Base-by-base conservation (phyloP, 2,113 vertebrate genomes). In the Actenoides hombroni region DNA sequence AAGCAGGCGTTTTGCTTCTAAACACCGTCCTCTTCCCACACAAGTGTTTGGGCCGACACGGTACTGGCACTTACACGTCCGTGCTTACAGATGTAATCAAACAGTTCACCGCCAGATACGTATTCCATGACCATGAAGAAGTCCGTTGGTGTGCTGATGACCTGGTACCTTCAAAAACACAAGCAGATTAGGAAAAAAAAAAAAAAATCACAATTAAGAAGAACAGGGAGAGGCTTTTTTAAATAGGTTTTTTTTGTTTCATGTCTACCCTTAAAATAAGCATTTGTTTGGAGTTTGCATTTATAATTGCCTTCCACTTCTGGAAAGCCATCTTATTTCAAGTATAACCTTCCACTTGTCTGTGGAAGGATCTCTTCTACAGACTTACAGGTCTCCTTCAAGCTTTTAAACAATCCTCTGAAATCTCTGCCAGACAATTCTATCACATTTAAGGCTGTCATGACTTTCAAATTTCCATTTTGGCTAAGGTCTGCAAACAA, bases 111-210 rank as follows among this genome's bases (percentile, higher is more conserved):
- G 7, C 99, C 99, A 5, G 99, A 99, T 57, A 99, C 99, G 11
- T 99, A 99, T 75, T 99, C 99, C 99, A 99, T 99, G 46, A 99
- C 99, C 99, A 99, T 99, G 97, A 99, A 99, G 98, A 99, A 99
- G 91, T 99, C 99, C 11, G 99, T 99, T 7, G 99, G 99, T 0
- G 99, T 99, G 92, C 99, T 99, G 97, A 99, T 99, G 94, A 99
- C 99, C 97, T 99, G 99, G 97, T 99, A 99, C 97, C 99, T 99
- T 94, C 91, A 91, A 92, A 96, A 93, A 94, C 24, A 93, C 69
- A 88, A 59, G 71, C 1, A 10, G 70, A 59, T 78, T 67, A 44
- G 8, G 15, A 60, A 65, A 67, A 68, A 67, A 13, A 46, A 3
- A 73, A 54, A 69, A 13, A 16, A 29, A 15, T 23, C 2, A 2